Conservation (phyloP, 2,113 vertebrate species). For the Sialia sialis region DNA sequence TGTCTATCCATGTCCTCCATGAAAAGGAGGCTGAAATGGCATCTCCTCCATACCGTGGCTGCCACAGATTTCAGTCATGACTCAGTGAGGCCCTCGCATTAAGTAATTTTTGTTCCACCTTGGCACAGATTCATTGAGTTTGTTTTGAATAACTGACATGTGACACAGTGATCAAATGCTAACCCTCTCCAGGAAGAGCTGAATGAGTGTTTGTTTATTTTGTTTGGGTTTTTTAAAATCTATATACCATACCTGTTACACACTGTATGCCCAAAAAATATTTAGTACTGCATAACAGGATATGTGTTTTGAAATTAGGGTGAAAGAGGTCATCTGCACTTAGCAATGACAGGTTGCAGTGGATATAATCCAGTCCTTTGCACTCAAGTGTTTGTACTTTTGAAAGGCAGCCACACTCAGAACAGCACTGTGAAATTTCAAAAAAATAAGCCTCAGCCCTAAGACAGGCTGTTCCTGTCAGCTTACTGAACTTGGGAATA, state of each 20-base stretch:
- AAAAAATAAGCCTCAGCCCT: not conserved
- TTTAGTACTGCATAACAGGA: not conserved
- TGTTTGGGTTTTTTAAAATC: not conserved
- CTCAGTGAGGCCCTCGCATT: not conserved
- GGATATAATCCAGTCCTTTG: not conserved
- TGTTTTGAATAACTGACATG: not conserved
- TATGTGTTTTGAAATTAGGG: not conserved
- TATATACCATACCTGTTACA: not conserved
- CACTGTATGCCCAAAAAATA: not conserved
- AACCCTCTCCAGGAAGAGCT: not conserved
- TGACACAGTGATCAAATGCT: not conserved
- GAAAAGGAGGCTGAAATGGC: not conserved
- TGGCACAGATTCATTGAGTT: accelerated
- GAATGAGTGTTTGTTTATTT: not conserved
- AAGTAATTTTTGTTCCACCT: not conserved
- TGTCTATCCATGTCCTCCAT: not conserved
- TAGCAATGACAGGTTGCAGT: not conserved
- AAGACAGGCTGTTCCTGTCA: not conserved
- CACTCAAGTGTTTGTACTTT: not conserved
- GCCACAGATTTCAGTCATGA: not conserved
- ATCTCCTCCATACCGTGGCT: accelerated
- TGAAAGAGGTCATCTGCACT: not conserved
- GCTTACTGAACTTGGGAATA: not conserved
- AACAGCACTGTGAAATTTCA: not conserved
- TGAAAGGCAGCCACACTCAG: not conserved